Evolutionary conservation across 2,113 vertebrate species (phyloP).

Genomic region (Carassius gibelio): DNA sequence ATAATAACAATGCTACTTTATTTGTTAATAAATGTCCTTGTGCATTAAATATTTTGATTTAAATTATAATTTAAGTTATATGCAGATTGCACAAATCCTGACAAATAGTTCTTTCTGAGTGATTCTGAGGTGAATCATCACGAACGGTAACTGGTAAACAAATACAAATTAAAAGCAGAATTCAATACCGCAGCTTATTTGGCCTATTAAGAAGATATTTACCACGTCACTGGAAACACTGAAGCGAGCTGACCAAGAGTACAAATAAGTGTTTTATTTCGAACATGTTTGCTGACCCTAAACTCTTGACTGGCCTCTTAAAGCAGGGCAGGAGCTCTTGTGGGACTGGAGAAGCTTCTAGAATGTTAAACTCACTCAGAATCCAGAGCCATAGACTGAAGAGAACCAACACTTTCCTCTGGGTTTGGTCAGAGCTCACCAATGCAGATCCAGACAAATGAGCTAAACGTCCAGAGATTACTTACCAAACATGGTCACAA

Average conservation of each 20-base stretch:
- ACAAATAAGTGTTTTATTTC: background rate
- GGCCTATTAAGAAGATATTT: background rate
- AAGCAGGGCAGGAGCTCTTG: slow-evolving; percentile 38
- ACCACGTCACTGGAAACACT: background rate
- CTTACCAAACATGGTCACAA: background rate
- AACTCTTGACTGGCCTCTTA: background rate
- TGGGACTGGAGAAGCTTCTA: slow-evolving; percentile 53
- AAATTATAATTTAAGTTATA: too few relatives aligned
- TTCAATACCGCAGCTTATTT: background rate
- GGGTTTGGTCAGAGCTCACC: slow-evolving; percentile 31
- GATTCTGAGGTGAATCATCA: background rate
- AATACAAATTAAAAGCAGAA: background rate
- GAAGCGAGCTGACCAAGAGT: slow-evolving; percentile 23
- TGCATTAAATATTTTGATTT: background rate
- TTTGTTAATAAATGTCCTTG: too few relatives aligned
- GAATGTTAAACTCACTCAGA: slow-evolving; percentile 70
- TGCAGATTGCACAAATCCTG: background rate
- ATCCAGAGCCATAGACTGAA: slow-evolving; percentile 53
- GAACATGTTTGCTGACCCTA: slow-evolving; percentile 35
- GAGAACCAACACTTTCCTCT: slow-evolving; percentile 27
- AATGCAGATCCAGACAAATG: slow-evolving; percentile 40
- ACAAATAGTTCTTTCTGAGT: background rate
- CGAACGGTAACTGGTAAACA: background rate
- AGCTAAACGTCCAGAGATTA: background rate
- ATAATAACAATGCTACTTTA: background rate